Evolutionary conservation across 2,888 invertebrate genomes (phyloP), one percentile per base, ranked within the genome.

Genomic region (Platypus cylindrus): DNA sequence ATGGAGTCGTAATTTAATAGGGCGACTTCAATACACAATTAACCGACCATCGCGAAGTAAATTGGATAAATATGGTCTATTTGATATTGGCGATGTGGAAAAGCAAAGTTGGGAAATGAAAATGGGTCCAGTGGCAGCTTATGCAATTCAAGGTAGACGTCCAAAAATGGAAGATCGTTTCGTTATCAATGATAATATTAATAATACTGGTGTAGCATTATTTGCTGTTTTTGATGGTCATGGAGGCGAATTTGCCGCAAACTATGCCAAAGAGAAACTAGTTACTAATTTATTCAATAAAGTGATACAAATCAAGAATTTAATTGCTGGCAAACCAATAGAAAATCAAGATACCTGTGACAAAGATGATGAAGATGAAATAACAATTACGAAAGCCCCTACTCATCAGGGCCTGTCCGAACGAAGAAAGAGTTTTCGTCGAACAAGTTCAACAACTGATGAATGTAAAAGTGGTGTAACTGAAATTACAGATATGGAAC

Each of bases 201-300:
- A 83, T 57, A 75, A 78, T 47, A 85, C 87, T 13, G 85, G 82
- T 14, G 78, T 90, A 34, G 82, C 87, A 13, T 66, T 94, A 38
- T 90, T 86, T 64, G 91, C 90, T 27, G 79, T 94, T 46, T 93
- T 91, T 59, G 93, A 94, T 64, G 93, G 93, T 1, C 93, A 94
- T 60, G 94, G 93, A 32, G 94, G 93, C 24, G 89, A 91, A 66
- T 86, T 86, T 66, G 91, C 91, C 32, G 90, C 91, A 13, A 85
- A 91, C 56, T 93, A 84, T 65, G 87, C 87, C 32, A 81, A 83
- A 57, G 87, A 90, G 49, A 82, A 86, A 48, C 68, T 93, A 12
- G 78, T 90, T 44, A 78, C 81, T 56, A 84, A 77, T 55, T 66
- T 89, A 32, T 76, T 73, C 49, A 76, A 77, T 53, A 83, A 80